Evolutionary conservation across 30 jellyfish, hydroid and myxozoan species (phyloP).

Genomic region (Turritopsis dohrnii): DNA sequence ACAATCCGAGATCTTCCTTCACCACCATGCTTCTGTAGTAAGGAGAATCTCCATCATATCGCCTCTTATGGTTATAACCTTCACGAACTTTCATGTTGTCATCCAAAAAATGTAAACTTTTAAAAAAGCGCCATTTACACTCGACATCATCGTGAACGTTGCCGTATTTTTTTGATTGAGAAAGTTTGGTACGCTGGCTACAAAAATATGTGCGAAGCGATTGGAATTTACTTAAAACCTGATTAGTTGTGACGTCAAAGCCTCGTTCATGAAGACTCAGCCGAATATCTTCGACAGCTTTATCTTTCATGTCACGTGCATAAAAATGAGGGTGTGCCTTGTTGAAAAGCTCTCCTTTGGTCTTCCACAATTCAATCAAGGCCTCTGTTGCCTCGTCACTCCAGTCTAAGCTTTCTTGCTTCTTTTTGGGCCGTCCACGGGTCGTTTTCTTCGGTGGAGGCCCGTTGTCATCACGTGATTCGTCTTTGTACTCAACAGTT

Average conservation of each 20-base stretch:
- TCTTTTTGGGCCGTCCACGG: conserved; percentile 46
- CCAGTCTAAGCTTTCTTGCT: conserved; percentile 32
- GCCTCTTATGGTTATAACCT: not conserved
- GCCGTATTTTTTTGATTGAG: conserved; percentile 15
- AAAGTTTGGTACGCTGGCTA: conserved; percentile 27
- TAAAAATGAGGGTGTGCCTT: conserved; percentile 24
- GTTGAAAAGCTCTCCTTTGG: conserved; percentile 44
- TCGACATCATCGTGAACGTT: conserved; percentile 13
- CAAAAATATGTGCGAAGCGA: conserved; percentile 37
- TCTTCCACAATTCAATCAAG: conserved; percentile 37
- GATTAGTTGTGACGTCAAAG: conserved; percentile 13
- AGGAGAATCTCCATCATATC: conserved; percentile 18
- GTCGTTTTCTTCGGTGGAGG: not conserved
- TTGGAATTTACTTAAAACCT: conserved; percentile 22
- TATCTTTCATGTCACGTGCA: conserved; percentile 25
- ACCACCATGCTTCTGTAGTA: conserved; percentile 19
- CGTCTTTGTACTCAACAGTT: not conserved
- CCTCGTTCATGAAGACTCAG: conserved; percentile 10
- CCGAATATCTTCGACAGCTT: conserved; percentile 37
- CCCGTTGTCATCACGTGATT: not conserved
- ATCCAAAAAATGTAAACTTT: conserved; percentile 35
- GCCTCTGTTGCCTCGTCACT: conserved; percentile 44
- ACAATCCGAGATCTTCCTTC: not conserved
- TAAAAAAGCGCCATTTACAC: conserved; percentile 34
- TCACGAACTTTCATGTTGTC: conserved; percentile 32